Base-by-base conservation (phyloP, 2,113 vertebrate species). In the Amphilophus citrinellus region DNA sequence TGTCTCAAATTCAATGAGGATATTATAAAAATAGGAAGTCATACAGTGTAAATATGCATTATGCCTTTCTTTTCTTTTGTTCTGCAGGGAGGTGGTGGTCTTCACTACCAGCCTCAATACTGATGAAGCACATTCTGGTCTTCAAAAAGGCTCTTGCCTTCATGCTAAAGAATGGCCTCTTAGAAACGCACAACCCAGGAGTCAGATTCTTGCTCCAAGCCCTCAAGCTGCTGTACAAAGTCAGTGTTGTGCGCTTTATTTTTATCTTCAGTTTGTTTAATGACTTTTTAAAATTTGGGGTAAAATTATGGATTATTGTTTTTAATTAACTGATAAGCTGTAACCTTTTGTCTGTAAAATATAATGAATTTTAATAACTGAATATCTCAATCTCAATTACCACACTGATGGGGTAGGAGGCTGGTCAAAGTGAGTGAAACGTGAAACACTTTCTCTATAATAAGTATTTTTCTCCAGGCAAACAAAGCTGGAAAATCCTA, bases 191-290 rank as follows among this genome's bases (percentile, higher is more conserved):
- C 84, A 88, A 75, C 68, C 88, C 61, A 4, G 85, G 76, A 56
- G 71, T 95, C 63, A 95, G 56, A 87, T 80, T 58, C 20, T 15
- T 94, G 77, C 84, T 95, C 80, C 57, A 94, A 10, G 85, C 22
- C 50, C 94, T 96, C 66, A 94, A 95, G 84, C 80, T 90, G 0
- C 93, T 96, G 37, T 90, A 92, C 90, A 94, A 85, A 83, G 95
- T 95, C 60, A 92, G 91, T 77, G 20, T 13, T 61, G 3, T 68
- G 6, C 85, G 13, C 50, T 57, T 77, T 7, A n/a, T 56, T 37
- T 50, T 3, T 32, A 0, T 15, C 57, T 14, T 37, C 13, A 32
- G 32, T 56, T 32, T 10, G 18, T 80, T 77, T 47, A 61, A 20
- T n/a, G 2, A 73, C 24, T 4, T 2, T 73, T 73, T n/a, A 50